phyloP scores from a whole-genome alignment of 2,113 vertebrate species.

The Melanostigma gelatinosum region DNA sequence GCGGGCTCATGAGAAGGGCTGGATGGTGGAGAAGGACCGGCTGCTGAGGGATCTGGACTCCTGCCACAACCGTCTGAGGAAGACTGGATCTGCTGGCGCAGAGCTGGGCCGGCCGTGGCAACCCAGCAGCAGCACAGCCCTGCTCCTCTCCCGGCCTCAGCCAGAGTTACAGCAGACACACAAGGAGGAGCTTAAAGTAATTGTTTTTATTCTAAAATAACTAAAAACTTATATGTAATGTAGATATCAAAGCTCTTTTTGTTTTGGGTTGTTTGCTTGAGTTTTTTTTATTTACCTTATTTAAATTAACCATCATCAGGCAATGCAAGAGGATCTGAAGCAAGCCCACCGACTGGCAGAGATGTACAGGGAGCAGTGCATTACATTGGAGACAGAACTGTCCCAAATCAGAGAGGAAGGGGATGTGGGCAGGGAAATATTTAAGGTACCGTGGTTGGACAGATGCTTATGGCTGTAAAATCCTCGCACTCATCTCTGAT shows the following conservation, averaged over 20 bases:
- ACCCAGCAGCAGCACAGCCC: slow-evolving; percentile 39
- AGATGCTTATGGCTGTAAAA: neutral
- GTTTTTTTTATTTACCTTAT: neutral
- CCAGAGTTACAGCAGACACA: slow-evolving; percentile 72
- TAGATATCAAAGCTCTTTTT: neutral
- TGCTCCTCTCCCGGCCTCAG: slow-evolving; percentile 47
- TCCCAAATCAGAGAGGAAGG: slow-evolving; percentile 90
- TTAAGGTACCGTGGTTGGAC: slow-evolving; percentile 83
- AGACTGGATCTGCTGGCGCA: slow-evolving; percentile 37
- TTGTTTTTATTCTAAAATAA: neutral
- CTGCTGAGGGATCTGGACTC: slow-evolving; percentile 86
- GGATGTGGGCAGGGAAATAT: slow-evolving; percentile 88
- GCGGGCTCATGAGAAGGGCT: slow-evolving; percentile 88
- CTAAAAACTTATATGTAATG: neutral
- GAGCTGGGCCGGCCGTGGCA: slow-evolving; percentile 30
- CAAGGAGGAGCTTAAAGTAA: slow-evolving; percentile 88
- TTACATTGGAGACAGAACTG: slow-evolving; percentile 91
- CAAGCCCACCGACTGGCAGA: slow-evolving; percentile 88
- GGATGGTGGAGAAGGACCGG: slow-evolving; percentile 94
- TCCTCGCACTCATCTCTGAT: neutral
- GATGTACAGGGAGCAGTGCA: slow-evolving; percentile 95
- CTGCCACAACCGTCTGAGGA: slow-evolving; percentile 70
- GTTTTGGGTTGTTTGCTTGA: neutral
- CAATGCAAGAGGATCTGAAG: slow-evolving; percentile 86
- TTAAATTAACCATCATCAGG: slow-evolving; percentile 69